Percentiles rank a stretch among this genome's conserved stretches.
Evolutionary conservation across 1,140 invertebrate genomes (phyloP).

Genomic region (Zaprionus vittiger): DNA sequence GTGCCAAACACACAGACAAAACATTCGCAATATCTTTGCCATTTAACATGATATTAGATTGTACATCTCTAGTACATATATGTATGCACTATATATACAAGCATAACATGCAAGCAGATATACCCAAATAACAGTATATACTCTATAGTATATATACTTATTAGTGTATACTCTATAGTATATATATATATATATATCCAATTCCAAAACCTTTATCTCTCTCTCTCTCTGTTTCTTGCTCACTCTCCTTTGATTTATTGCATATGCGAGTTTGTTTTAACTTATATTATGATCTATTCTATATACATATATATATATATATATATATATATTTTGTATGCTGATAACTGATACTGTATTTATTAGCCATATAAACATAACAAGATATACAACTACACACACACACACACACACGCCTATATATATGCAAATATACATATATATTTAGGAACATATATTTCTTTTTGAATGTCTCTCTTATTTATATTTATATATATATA

Average conservation of each 20-base stretch:
- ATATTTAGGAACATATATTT: conserved; percentile 47
- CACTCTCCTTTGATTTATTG: neutral
- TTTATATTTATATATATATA: conserved; percentile 58
- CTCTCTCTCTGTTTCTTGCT: neutral
- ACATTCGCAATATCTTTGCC: conserved; percentile 26
- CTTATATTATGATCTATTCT: conserved; percentile 19
- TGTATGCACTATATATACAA: conserved; percentile 27
- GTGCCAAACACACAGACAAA: conserved; percentile 8
- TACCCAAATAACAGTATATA: conserved; percentile 5
- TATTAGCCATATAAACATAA: conserved; percentile 41
- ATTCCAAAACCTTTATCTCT: neutral
- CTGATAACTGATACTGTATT: conserved; percentile 33
- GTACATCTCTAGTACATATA: conserved; percentile 34
- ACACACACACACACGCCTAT: conserved; percentile 32
- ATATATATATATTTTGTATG: conserved; percentile 13
- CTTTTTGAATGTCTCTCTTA: conserved; percentile 69
- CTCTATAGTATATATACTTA: conserved; percentile 5
- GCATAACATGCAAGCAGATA: conserved; percentile 2
- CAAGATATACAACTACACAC: conserved; percentile 37
- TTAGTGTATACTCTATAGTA: neutral
- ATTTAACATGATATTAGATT: conserved; percentile 20
- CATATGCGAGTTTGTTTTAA: conserved; percentile 7
- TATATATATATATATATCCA: conserved; percentile 13
- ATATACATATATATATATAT: conserved; percentile 17
- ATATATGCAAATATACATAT: conserved; percentile 34